These are phyloP conservation scores for Bedellia somnulentella DNA, from an alignment of 2,888 invertebrate species.

Conservation along the genomic window DNA sequence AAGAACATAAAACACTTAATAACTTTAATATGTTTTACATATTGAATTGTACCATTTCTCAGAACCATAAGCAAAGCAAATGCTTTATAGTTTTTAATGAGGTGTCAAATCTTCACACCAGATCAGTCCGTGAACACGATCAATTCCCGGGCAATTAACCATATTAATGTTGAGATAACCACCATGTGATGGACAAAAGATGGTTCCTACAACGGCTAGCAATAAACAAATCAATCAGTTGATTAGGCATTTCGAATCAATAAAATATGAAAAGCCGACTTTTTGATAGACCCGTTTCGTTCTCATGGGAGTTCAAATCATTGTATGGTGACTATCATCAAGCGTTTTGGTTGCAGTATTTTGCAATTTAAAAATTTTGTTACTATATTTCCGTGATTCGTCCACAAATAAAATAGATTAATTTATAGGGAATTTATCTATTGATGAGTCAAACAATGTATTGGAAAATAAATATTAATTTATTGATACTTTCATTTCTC, in stretches of 20 bases:
- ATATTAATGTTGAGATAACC: conserved; percentile 47
- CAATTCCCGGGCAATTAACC: conserved; percentile 45
- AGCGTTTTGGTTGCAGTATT: background rate
- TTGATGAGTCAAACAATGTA: too few relatives aligned
- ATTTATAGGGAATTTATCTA: too few relatives aligned
- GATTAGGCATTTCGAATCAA: conserved; percentile 59
- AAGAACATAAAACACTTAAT: too few relatives aligned
- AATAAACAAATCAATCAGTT: conserved; percentile 60
- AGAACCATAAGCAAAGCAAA: too few relatives aligned
- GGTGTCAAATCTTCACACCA: conserved; percentile 48
- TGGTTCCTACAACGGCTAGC: conserved; percentile 23
- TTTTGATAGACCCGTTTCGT: conserved; percentile 17
- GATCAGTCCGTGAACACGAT: conserved; percentile 41
- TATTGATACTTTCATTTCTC: too few relatives aligned
- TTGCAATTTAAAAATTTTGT: background rate
- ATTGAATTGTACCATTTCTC: too few relatives aligned
- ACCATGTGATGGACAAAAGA: conserved; percentile 40
- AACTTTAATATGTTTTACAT: too few relatives aligned
- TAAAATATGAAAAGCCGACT: conserved; percentile 46
- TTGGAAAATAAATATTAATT: too few relatives aligned
- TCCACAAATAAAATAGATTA: too few relatives aligned
- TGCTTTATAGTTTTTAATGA: conserved; percentile 26
- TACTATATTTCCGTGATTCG: too few relatives aligned
- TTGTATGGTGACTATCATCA: background rate
- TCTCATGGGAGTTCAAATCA: conserved; percentile 30